These are phyloP conservation scores for Biston betularia DNA, from an alignment of 2,888 invertebrate species.

Conservation along the genomic window DNA sequence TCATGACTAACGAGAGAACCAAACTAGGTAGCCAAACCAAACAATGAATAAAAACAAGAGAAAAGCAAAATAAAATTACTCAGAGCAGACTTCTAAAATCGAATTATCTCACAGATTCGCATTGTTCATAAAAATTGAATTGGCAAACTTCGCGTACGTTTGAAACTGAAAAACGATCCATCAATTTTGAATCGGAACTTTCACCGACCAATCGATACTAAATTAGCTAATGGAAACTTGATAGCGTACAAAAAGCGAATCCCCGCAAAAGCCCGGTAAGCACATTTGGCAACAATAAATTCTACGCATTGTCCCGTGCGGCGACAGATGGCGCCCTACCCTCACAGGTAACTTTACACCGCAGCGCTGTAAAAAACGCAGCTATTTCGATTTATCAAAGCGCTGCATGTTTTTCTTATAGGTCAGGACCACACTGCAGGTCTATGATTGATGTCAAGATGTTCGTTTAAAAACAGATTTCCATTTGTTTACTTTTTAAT, in stretches of 20 bases:
- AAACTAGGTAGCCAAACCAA: neutral
- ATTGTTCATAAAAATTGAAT: constrained; percentile 74
- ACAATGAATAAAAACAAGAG: constrained; percentile 13
- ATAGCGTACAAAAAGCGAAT: constrained; percentile 80
- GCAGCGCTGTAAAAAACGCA: constrained; percentile 41
- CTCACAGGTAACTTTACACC: constrained; percentile 79
- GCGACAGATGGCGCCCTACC: constrained; percentile 78
- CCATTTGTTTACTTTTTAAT: too few species aligned
- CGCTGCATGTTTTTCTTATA: neutral
- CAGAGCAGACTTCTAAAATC: constrained; percentile 53
- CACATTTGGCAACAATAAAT: constrained; percentile 81
- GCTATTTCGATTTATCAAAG: constrained; percentile 48
- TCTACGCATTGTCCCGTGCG: constrained; percentile 71
- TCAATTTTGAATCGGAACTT: constrained; percentile 75
- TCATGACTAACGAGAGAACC: too few species aligned
- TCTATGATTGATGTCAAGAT: neutral
- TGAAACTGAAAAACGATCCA: constrained; percentile 78
- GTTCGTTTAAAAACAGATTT: neutral
- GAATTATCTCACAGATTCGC: constrained; percentile 62
- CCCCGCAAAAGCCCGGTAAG: constrained; percentile 72
- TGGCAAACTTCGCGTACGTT: constrained; percentile 70
- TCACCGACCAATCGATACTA: constrained; percentile 75
- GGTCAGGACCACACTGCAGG: neutral
- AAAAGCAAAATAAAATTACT: constrained; percentile 34
- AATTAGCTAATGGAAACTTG: constrained; percentile 86